Evolutionary conservation across 2,888 invertebrate species (phyloP), one percentile per base, ranked within the genome.

Genomic region (Lasioglossum morio): DNA sequence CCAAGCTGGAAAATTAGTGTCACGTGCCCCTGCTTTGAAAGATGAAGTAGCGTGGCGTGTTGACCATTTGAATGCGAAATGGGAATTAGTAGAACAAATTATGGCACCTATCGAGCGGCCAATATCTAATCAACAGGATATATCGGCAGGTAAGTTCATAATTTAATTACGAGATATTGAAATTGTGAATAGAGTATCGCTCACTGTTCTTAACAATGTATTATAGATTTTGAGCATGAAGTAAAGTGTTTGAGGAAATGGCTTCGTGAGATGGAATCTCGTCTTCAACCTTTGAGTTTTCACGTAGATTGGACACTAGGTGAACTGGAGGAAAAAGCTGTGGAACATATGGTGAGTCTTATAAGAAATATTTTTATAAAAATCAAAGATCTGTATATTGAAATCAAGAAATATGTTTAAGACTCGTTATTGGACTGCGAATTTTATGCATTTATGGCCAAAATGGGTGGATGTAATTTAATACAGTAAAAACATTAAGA

Each of bases 241-340:
- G 96, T 98, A 75, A 97, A 97, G 84, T 97, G 97, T 93, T 96
- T 99, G 85, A 96, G 98, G 60, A 97, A 97, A 92, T 99, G 98
- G 98, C 96, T 99, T 90, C 97, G 98, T 92, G 97, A 97, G 92
- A 98, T 98, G 97, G 98, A 98, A 95, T 96, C 96, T 14, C 97
- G 97, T 75, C 96, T 99, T 88, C 97, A 97, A 88, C 97, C 98
- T 75, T 96, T 98, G 91, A 96, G 97, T 87, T 97, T 98, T 84
- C 96, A 97, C 69, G 96, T 96, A 86, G 96, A 96, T 93, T 97
- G 97, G 96, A 97, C 97, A 82, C 96, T 97, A 95, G 96, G 96
- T 94, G 98, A 98, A 93, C 96, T 98, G 91, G 96, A 98, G 94
- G 96, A 97, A 91, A 97, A 97, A 95, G 97, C 98, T 90, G 96